A percentile compares a stretch with the other conserved stretches of the same genome.
These are phyloP conservation scores for Pseudoips prasinana DNA, from an alignment of 2,888 invertebrate species.

Conservation along the genomic window DNA sequence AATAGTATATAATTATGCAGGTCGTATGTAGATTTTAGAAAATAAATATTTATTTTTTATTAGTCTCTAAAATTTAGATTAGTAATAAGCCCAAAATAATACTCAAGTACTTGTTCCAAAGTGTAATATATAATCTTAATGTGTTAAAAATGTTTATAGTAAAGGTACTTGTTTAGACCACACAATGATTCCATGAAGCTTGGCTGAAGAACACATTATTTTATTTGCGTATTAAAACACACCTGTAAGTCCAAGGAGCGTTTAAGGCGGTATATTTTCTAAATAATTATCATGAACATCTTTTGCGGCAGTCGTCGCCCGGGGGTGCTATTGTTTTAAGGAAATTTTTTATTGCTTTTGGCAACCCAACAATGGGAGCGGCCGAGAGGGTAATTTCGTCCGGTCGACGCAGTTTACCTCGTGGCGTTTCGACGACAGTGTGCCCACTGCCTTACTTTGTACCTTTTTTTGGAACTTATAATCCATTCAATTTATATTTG, in stretches of 20 bases:
- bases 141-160: no score
- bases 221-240: slow-evolving; percentile 57
- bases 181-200: slow-evolving; percentile 24
- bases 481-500: slow-evolving; percentile 37
- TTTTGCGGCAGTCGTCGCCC: slow-evolving; percentile 68
- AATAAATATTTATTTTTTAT: no score
- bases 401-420: slow-evolving; percentile 54
- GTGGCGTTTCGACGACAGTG: slow-evolving; percentile 50
- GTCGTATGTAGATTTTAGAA: no score
- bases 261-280: slow-evolving; percentile 68
- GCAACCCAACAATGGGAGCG: slow-evolving; percentile 76
- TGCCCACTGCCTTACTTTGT: slow-evolving; percentile 39
- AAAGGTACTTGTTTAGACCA: slow-evolving; percentile 9
- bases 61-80: no score
- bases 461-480: slow-evolving; percentile 41
- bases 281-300: slow-evolving; percentile 77
- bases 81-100: no score
- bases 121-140: no score
- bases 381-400: slow-evolving; percentile 63
- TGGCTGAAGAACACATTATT: slow-evolving; percentile 24
- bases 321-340: slow-evolving; percentile 79
- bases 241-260: slow-evolving; percentile 70
- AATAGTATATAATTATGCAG: no score
- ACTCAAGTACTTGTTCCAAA: no score
- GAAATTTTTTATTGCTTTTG: slow-evolving; percentile 73